A percentile compares a stretch with the other conserved stretches of the same genome.
phyloP scores from a whole-genome alignment of 2,113 vertebrate species.

The Bothrops jararaca region DNA sequence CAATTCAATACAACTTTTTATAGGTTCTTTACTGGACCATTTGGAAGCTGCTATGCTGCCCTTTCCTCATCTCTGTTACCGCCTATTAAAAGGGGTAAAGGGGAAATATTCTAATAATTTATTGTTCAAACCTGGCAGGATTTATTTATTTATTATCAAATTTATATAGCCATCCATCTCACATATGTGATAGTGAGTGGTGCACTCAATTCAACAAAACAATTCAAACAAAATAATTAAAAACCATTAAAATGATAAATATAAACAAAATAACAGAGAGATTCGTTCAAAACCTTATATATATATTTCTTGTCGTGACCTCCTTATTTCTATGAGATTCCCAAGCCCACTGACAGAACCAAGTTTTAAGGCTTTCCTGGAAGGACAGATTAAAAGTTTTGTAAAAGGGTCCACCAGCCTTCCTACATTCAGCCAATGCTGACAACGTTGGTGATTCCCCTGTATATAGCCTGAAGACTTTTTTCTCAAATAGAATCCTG shows the following conservation, averaged over 20 bases:
- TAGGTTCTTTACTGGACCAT: background rate
- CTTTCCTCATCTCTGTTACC: background rate
- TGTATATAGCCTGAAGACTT: background rate
- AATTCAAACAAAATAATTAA: background rate
- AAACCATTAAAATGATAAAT: background rate
- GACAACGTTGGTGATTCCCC: background rate
- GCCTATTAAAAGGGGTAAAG: background rate
- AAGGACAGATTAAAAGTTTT: background rate
- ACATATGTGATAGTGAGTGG: background rate
- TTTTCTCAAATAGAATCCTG: background rate
- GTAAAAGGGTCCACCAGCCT: background rate
- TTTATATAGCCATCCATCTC: background rate
- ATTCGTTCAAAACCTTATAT: background rate
- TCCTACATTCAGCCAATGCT: background rate
- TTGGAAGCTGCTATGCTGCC: background rate
- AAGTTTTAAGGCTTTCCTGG: background rate
- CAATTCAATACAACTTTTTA: background rate
- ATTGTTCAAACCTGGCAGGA: background rate
- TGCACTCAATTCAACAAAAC: background rate
- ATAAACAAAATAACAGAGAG: background rate
- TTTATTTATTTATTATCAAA: background rate
- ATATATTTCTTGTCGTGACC: background rate
- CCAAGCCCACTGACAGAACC: background rate
- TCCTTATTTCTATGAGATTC: background rate
- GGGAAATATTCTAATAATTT: background rate